Conservation (phyloP, 2,113 vertebrate genomes). For the Oxyura jamaicensis region DNA sequence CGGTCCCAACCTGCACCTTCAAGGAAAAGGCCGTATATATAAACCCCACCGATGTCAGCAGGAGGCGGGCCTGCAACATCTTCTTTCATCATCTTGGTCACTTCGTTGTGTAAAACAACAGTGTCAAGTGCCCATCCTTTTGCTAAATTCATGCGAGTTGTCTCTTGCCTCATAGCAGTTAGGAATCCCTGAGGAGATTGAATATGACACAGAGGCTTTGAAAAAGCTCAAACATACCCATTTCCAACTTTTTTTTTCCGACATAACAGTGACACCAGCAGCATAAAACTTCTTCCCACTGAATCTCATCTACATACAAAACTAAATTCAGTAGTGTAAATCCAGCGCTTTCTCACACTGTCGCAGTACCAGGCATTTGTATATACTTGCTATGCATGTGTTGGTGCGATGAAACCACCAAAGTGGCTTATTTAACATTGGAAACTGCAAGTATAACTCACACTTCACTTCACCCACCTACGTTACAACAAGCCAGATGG, state of each 20-base stretch:
- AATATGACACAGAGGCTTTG: neutral
- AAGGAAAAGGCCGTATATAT: constrained; percentile 82
- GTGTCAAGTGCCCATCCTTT: constrained; percentile 86
- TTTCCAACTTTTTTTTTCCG: neutral
- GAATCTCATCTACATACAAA: neutral
- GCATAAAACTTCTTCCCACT: neutral
- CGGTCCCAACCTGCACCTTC: constrained; percentile 87
- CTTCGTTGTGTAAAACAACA: constrained; percentile 81
- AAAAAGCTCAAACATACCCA: neutral
- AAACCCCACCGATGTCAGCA: constrained; percentile 82
- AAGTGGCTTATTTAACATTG: neutral
- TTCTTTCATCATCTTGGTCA: constrained; percentile 86
- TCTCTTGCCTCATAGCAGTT: constrained; percentile 86
- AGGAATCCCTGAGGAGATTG: constrained; percentile 80
- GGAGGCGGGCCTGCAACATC: constrained; percentile 79
- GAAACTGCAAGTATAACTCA: neutral
- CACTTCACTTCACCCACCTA: neutral
- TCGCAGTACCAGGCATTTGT: neutral
- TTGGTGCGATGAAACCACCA: neutral
- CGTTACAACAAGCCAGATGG: neutral
- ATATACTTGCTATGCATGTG: neutral
- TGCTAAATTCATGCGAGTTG: constrained; percentile 78
- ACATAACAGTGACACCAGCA: neutral
- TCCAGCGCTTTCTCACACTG: neutral
- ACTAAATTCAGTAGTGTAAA: neutral